These are phyloP conservation scores for Athrips mouffetella DNA, from an alignment of 2,888 invertebrate species.

Conservation along the genomic window DNA sequence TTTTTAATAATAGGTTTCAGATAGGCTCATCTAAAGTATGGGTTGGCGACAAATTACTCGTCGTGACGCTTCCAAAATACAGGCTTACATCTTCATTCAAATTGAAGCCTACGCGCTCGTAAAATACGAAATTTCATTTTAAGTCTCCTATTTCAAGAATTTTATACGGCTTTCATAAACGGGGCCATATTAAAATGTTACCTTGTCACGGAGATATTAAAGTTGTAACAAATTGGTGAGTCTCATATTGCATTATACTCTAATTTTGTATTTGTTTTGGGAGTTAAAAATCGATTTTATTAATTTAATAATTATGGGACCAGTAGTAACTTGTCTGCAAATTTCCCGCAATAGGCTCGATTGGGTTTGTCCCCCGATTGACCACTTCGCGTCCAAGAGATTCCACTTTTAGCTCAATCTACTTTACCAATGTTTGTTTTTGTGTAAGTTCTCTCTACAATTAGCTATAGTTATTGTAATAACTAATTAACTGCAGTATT, in stretches of 20 bases:
- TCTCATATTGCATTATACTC: conserved; percentile 12
- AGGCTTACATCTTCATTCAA: background rate
- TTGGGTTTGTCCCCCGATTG: background rate
- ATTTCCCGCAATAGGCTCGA: background rate
- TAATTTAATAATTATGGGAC: too few relatives aligned
- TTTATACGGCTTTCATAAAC: conserved; percentile 6
- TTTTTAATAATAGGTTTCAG: background rate
- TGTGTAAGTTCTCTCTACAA: too few relatives aligned
- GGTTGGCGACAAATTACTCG: background rate
- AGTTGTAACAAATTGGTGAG: conserved; percentile 2
- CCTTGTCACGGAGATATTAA: conserved; percentile 7
- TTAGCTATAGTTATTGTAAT: too few relatives aligned
- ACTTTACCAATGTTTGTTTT: too few relatives aligned
- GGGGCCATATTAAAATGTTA: background rate
- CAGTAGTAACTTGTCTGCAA: too few relatives aligned
- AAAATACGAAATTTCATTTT: conserved; percentile 3
- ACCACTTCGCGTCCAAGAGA: too few relatives aligned
- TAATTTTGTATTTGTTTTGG: too few relatives aligned
- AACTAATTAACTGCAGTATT: too few relatives aligned
- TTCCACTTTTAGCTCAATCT: too few relatives aligned
- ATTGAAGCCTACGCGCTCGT: conserved; percentile 5
- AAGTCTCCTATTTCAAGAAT: conserved; percentile 10
- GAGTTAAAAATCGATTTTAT: too few relatives aligned
- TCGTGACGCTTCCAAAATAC: background rate
- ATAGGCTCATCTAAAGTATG: too few relatives aligned